These are phyloP conservation scores for Hippocampus kuda DNA, from an alignment of 2,797 vertebrate species.

Conservation along the genomic window DNA sequence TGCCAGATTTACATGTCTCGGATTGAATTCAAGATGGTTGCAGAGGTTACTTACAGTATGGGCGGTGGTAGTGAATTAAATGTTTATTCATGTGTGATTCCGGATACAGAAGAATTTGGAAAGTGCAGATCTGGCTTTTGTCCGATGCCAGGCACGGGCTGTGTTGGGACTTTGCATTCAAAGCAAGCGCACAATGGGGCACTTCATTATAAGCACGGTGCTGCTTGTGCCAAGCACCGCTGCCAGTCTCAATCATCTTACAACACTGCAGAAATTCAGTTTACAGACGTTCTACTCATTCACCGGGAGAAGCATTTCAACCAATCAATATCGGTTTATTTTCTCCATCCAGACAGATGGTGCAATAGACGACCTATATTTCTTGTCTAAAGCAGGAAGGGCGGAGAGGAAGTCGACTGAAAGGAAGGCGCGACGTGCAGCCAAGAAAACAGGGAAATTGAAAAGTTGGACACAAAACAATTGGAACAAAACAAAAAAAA, in stretches of 20 bases:
- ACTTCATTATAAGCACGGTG: conserved; percentile 24
- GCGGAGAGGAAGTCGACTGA: conserved; percentile 17
- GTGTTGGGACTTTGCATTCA: conserved; percentile 7
- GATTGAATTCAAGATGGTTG: conserved; percentile 17
- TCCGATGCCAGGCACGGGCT: conserved; percentile 11
- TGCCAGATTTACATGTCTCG: conserved; percentile 10
- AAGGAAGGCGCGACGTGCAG: conserved; percentile 18
- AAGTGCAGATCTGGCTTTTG: conserved; percentile 24
- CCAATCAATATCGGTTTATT: conserved; percentile 29
- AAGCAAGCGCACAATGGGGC: conserved; percentile 31
- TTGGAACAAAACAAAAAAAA: conserved; percentile 16
- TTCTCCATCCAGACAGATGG: neutral
- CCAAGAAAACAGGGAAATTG: conserved; percentile 29
- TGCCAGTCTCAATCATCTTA: conserved; percentile 39
- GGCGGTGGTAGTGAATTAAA: conserved; percentile 8
- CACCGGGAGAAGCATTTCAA: conserved; percentile 47
- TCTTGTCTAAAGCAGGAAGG: conserved; percentile 25
- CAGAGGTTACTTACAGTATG: neutral
- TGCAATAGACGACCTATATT: conserved; percentile 17
- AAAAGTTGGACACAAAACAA: conserved; percentile 35
- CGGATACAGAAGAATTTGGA: conserved; percentile 9
- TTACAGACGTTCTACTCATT: conserved; percentile 33
- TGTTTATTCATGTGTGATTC: conserved; percentile 10
- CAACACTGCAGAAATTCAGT: conserved; percentile 19
- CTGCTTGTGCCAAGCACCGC: conserved; percentile 21